Base-by-base conservation (phyloP, 2,797 vertebrate genomes). In the Lates japonicus region DNA sequence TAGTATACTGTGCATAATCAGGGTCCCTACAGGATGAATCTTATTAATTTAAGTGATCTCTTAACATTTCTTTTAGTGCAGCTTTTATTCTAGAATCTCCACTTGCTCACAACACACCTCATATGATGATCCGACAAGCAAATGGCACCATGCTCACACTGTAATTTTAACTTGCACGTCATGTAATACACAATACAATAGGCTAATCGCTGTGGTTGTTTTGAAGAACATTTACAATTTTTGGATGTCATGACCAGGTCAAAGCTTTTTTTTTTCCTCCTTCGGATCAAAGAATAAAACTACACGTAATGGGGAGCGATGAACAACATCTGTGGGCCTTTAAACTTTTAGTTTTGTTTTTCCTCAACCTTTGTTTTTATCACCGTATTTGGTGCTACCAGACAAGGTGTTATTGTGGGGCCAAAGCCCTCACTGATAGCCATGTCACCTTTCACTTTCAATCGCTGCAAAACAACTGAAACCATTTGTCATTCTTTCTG, bases 401-500 rank as follows among this genome's bases (percentile, higher is more conserved):
- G 76, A 73, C 49, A 82, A 65, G 16, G 66, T 86, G 84, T 87
- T 90, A 73, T 82, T 82, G 83, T 84, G 80, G 51, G 90, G 85
- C 81, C 63, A 64, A 67, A 82, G 64, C 84, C 78, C 70, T 85
- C 84, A 69, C 75, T 87, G 82, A 92, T 88, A 92, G 85, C 85
- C 80, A 76, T 87, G 88, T 92, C 90, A 90, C 89, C 89, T 93
- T 93, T 92, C 90, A 89, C 83, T 92, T 90, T 87, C 90, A 90
- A 90, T 91, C 54, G 87, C 80, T 65, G 67, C 86, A 83, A 89
- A 92, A 87, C 88, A 88, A 89, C 90, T 73, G 80, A 75, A 92
- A 90, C 77, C 91, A 89, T 94, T 94, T 92, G 91, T 95, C 92
- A 92, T 88, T 92, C 85, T 94, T 91, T 94, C 87, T 83, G 88